Evolutionary conservation across 2,888 invertebrate genomes (phyloP), one percentile per base, ranked within the genome.

Genomic region (Loripinus fragilis): DNA sequence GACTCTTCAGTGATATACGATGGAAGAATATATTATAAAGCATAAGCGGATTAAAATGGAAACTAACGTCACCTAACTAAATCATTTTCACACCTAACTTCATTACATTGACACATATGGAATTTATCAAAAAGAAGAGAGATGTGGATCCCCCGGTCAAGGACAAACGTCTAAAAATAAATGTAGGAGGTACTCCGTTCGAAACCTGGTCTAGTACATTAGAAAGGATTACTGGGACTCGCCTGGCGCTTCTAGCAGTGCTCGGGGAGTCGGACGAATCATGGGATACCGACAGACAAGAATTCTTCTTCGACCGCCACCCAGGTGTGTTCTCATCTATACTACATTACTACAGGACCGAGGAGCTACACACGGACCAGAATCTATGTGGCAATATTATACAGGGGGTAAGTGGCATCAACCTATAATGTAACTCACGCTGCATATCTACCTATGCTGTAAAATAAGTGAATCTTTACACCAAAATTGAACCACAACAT

Each of bases 271-370:
- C 86, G 0, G 93, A 93, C 78, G 92, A 91, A 66, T 88, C 83
- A 0, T 93, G 90, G 86, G 92, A 93, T 76, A 64, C 66, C 0
- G 90, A 88, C 23, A 80, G 79, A 2, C 74, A 86, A 5, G 93
- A 93, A 75, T 93, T 88, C 78, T 93, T 93, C 83, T 93, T 93
- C 79, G 93, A 93, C 81, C 80, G 92, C 20, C 91, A 93, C 76
- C 91, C 93, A 0, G 89, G 89, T 2, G 92, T 90, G 5, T 93
- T 93, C 74, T 86, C 90, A 0, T 81, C 88, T 28, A 87, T 93
- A 12, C 83, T 93, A 45, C 91, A 93, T 42, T 93, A 89, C 74
- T 92, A 92, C 76, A 77, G 93, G 1, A 90, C 91, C 0, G 91
- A 92, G 33, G 92, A 93, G 81, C 88, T 93, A 8, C 93, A 93